Evolutionary conservation across 2,888 invertebrate genomes (phyloP).

Genomic region (Folsomia candida): DNA sequence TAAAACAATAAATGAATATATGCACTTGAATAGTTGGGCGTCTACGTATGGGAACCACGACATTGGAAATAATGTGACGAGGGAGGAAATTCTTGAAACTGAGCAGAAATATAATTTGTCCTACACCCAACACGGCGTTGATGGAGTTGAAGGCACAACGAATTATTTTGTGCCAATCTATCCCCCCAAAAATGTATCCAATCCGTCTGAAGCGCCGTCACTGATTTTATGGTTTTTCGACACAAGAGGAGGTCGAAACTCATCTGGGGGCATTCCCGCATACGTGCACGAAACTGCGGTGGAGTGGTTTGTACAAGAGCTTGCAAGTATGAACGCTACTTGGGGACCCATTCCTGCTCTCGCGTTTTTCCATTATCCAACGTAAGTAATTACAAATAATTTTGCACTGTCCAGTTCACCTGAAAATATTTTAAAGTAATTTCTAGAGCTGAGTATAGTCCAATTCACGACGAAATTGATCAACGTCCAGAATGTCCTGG

Average conservation of each 20-base stretch:
- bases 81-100: slow-evolving; percentile 33
- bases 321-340: slow-evolving; percentile 18
- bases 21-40: slow-evolving; percentile 30
- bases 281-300: slow-evolving; percentile 42
- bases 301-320: slow-evolving; percentile 32
- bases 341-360: slow-evolving; percentile 38
- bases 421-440: background rate
- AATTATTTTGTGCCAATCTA: slow-evolving; percentile 44
- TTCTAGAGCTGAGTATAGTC: slow-evolving; percentile 31
- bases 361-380: slow-evolving; percentile 43
- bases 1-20: background rate
- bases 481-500: slow-evolving; percentile 42
- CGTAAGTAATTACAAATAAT: slow-evolving; percentile 22
- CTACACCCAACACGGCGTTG: slow-evolving; percentile 35
- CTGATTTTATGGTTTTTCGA: slow-evolving; percentile 43
- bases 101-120: slow-evolving; percentile 34
- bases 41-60: slow-evolving; percentile 42
- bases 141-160: slow-evolving; percentile 29
- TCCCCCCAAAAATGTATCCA: slow-evolving; percentile 12
- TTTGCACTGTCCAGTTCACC: background rate
- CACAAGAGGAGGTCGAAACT: slow-evolving; percentile 36
- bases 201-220: slow-evolving; percentile 15
- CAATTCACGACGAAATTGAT: slow-evolving; percentile 35
- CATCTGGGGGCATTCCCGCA: slow-evolving; percentile 35
- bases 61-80: slow-evolving; percentile 35